These are phyloP conservation scores for Drosophila pectinifera DNA, from an alignment of 1,140 invertebrate species.

Conservation along the genomic window DNA sequence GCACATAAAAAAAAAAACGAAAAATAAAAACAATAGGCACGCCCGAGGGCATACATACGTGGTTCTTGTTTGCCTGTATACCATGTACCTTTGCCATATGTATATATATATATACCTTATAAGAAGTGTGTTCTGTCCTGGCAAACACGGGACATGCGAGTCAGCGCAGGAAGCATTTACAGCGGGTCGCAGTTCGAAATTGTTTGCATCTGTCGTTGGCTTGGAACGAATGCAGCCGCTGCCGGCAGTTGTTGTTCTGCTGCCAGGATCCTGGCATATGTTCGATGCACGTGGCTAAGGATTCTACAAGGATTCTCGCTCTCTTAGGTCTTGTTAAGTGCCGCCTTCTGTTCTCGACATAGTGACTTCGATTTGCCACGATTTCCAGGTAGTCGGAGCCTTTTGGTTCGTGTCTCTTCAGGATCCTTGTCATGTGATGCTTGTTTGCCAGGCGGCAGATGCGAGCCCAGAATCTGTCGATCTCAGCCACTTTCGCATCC, in stretches of 20 bases:
- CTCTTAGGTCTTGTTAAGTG: slow-evolving; percentile 33
- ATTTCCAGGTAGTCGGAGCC: slow-evolving; percentile 45
- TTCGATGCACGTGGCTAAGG: slow-evolving; percentile 54
- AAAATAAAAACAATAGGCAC: slow-evolving; percentile 46
- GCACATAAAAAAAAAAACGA: slow-evolving; percentile 30
- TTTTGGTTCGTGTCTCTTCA: slow-evolving; percentile 49
- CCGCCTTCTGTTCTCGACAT: slow-evolving; percentile 18
- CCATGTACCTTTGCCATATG: slow-evolving; percentile 2
- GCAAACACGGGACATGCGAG: slow-evolving; percentile 32
- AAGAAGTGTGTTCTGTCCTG: slow-evolving; percentile 28
- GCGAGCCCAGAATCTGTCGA: slow-evolving; percentile 6
- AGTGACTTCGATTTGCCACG: slow-evolving; percentile 51
- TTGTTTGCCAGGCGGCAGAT: slow-evolving; percentile 28
- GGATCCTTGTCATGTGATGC: slow-evolving; percentile 19
- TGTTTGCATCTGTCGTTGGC: slow-evolving; percentile 50
- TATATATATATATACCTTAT: slow-evolving; percentile 9
- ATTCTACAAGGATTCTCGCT: slow-evolving; percentile 27
- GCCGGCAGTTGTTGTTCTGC: slow-evolving; percentile 28
- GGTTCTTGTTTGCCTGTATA: slow-evolving; percentile 11
- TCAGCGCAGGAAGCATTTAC: slow-evolving; percentile 25
- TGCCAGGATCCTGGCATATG: slow-evolving; percentile 42
- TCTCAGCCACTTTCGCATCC: neutral
- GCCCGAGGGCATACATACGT: slow-evolving; percentile 24
- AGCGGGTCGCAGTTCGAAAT: slow-evolving; percentile 35
- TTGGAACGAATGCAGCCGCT: slow-evolving; percentile 30